Evolutionary conservation across 2,113 vertebrate species (phyloP).

Genomic region (Planiliza haematocheilus): DNA sequence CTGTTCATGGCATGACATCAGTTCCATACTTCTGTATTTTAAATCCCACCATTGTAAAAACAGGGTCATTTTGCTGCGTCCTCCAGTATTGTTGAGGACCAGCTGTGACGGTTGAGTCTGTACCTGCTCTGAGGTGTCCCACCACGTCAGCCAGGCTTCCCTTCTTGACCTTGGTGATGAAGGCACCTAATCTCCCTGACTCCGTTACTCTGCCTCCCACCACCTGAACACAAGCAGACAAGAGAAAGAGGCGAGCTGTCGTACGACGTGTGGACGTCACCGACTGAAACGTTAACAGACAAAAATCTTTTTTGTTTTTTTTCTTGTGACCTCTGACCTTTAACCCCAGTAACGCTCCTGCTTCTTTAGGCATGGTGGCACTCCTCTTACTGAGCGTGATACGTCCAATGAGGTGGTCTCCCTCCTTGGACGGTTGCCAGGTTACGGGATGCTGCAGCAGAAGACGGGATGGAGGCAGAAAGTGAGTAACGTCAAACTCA

Average conservation of each 20-base stretch:
- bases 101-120: slow-evolving; percentile 40
- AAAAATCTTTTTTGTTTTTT: background rate
- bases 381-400: slow-evolving; percentile 98
- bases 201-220: slow-evolving; percentile 98
- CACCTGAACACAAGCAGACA: slow-evolving; percentile 85
- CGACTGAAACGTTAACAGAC: background rate
- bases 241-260: slow-evolving; percentile 30
- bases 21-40: too few relatives aligned
- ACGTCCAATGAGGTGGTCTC: slow-evolving; percentile 96
- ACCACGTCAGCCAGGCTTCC: slow-evolving; percentile 98
- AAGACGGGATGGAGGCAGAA: background rate
- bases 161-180: slow-evolving; percentile 99
- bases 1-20: too few relatives aligned
- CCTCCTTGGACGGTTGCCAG: slow-evolving; percentile 99
- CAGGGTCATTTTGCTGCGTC: too few relatives aligned
- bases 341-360: slow-evolving; percentile 94
- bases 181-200: slow-evolving; percentile 96
- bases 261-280: background rate
- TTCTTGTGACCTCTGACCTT: slow-evolving; percentile 83
- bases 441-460: slow-evolving; percentile 93
- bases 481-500: too few relatives aligned
- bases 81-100: slow-evolving; percentile 1
- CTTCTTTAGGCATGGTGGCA: slow-evolving; percentile 95
- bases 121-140: slow-evolving; percentile 97
- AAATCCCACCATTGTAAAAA: too few relatives aligned